Base-by-base conservation (phyloP, 2,113 vertebrate species). In the Rhinolophus ferrumequinum region DNA sequence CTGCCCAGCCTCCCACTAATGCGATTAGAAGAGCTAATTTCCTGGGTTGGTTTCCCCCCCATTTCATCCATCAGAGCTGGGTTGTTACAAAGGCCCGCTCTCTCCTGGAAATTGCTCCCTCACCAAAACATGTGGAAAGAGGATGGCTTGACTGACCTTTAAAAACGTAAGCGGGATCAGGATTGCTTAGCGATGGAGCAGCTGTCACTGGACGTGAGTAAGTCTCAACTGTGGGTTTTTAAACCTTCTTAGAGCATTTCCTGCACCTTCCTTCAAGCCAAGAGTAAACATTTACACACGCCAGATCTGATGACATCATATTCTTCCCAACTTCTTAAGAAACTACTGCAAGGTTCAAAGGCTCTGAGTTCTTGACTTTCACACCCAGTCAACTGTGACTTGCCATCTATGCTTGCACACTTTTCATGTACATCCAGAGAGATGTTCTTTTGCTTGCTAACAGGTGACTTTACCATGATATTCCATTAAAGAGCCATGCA, bases 1-100 rank as follows among this genome's bases (percentile, higher is more conserved):
- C 98, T 98, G 99, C 99, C 98, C 98, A 98, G 98, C 97, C 99
- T 99, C 99, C 98, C 97, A 97, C 99, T 99, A 99, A 99, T 99
- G 99, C 95, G 98, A 99, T 99, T 99, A 99, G 98, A 35, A 98
- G 97, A 99, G 98, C 99, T 99, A 98, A 99, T 99, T 99, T 99
- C 99, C 99, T 99, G 99, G 98, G 99, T 98, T 99, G 98, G 98
- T 99, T 99, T 99, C 98, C 98, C 98, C 97, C 96, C 97, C 98
- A 98, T 99, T 99, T 99, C 99, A 99, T 99, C 99, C 99, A 98
- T 99, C 99, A 99, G 98, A 98, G 98, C 98, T 95, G 98, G 89
- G 83, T 92, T 98, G 97, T 97, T 97, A 94, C 98, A 98, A 97
- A 98, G 97, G 97, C 96, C 66, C 44, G 87, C 96, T 90, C 93